Base-by-base conservation (phyloP, 1,140 invertebrate species). In the Drosophila navojoa region DNA sequence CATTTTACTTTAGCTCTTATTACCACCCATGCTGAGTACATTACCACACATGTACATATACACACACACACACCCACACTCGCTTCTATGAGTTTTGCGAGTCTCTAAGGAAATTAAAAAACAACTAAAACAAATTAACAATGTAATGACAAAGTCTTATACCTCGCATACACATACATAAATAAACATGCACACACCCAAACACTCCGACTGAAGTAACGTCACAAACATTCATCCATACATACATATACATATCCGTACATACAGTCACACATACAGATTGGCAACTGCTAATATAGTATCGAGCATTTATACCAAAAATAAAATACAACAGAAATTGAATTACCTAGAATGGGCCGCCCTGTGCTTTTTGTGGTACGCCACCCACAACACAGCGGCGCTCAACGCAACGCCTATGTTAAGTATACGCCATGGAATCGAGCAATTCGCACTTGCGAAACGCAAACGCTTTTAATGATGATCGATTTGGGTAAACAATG, bases 101-200 rank as follows among this genome's bases (percentile, higher is more conserved):
- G 67, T 89, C 84, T 89, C 84, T 57, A 89, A 89, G 84, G 84
- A 89, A 89, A 89, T 89, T 89, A 89, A 89, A 89, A 89, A 89
- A 89, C 84, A 89, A 89, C 84, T 89, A 89, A 89, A 89, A 89
- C 84, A 89, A 84, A 89, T 89, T 89, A 89, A 89, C 84, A 89
- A 84, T 89, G 78, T 89, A 89, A 89, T 89, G 84, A 84, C 76
- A 89, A 89, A 80, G 80, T 77, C 84, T 70, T 79, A 82, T 87
- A 66, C 61, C 13, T 0, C 42, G n/a, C 16, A 50, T 32, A 60
- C n/a, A 29, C 29, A 60, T 16, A 29, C 35, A 9, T 19, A 49
- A 40, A 55, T 35, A 66, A 19, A 49, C 13, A 58, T 44, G 22
- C 15, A 49, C 45, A 22, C n/a, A 9, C 9, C 42, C 16, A 53